Conservation (phyloP, 2,888 invertebrate species). For the Amiota mariae region DNA sequence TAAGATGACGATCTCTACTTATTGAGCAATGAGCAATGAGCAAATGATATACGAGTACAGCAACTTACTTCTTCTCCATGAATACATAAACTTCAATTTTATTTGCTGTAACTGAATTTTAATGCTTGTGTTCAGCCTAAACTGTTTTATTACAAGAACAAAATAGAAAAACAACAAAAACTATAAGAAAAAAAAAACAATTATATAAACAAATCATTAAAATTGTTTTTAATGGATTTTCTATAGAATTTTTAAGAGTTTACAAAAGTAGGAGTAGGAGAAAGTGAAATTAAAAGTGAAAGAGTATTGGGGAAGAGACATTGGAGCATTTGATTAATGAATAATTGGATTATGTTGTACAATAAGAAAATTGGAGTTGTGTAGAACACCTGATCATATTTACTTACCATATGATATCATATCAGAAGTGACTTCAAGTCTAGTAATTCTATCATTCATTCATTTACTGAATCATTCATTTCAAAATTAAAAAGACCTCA, state of each 20-base stretch:
- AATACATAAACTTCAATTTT: slow-evolving; percentile 59
- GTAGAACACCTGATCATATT: no score
- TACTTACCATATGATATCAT: no score
- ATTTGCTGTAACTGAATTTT: slow-evolving; percentile 64
- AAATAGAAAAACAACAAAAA: slow-evolving; percentile 34
- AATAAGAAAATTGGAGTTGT: no score
- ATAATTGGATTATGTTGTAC: not conserved
- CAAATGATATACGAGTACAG: slow-evolving; percentile 1
- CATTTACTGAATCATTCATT: no score
- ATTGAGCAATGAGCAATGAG: slow-evolving; percentile 9
- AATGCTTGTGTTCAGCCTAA: slow-evolving; percentile 66
- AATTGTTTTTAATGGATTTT: slow-evolving; percentile 63
- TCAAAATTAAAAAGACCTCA: no score
- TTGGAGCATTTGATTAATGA: slow-evolving; percentile 9
- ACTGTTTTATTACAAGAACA: slow-evolving; percentile 67
- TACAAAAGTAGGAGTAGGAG: slow-evolving; percentile 29
- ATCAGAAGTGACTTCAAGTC: no score
- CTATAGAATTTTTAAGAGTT: slow-evolving; percentile 64
- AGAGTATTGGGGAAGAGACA: slow-evolving; percentile 11
- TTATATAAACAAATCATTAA: slow-evolving; percentile 66
- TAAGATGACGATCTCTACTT: not conserved
- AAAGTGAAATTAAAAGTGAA: not conserved
- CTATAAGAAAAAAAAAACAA: not conserved
- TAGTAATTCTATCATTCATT: no score
- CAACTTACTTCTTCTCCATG: not conserved